Evolutionary conservation across 2,888 invertebrate species (phyloP).

Genomic region (Rambutsinella grinnellia): DNA sequence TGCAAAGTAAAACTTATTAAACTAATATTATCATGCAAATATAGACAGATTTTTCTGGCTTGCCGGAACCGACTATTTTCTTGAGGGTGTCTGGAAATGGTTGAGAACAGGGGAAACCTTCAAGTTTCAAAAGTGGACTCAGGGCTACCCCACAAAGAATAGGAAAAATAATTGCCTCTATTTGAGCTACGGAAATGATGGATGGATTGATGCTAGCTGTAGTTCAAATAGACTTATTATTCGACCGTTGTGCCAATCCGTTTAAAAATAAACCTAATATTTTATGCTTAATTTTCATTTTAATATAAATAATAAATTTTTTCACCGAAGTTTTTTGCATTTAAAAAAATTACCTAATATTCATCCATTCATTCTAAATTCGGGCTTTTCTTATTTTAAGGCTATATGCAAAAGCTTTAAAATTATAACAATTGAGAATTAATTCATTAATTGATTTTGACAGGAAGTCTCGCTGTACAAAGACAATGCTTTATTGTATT

Average conservation of each 20-base stretch:
- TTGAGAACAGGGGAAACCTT: conserved; percentile 42
- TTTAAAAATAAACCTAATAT: neutral
- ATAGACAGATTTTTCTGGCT: conserved; percentile 56
- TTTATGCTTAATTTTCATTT: neutral
- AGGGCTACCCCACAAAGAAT: conserved; percentile 51
- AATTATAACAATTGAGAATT: too few relatives aligned
- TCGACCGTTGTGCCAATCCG: conserved; percentile 46
- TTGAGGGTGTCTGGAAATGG: conserved; percentile 57
- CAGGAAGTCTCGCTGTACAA: too few relatives aligned
- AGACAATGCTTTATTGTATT: too few relatives aligned
- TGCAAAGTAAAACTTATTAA: neutral
- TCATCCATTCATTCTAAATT: too few relatives aligned
- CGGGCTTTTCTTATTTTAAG: too few relatives aligned
- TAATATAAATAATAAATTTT: neutral
- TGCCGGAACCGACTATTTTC: conserved; percentile 56
- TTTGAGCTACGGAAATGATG: conserved; percentile 55
- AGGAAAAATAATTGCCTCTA: conserved; percentile 51
- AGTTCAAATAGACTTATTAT: conserved; percentile 49
- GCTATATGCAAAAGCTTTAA: too few relatives aligned
- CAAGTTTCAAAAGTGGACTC: conserved; percentile 51
- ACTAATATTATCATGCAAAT: neutral
- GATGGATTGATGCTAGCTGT: conserved; percentile 55
- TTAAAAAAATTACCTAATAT: too few relatives aligned
- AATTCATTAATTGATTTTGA: too few relatives aligned
- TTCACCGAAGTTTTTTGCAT: conserved; percentile 4